These are phyloP conservation scores for Nilaparvata lugens DNA, from an alignment of 1,140 invertebrate genomes.

Conservation along the genomic window DNA sequence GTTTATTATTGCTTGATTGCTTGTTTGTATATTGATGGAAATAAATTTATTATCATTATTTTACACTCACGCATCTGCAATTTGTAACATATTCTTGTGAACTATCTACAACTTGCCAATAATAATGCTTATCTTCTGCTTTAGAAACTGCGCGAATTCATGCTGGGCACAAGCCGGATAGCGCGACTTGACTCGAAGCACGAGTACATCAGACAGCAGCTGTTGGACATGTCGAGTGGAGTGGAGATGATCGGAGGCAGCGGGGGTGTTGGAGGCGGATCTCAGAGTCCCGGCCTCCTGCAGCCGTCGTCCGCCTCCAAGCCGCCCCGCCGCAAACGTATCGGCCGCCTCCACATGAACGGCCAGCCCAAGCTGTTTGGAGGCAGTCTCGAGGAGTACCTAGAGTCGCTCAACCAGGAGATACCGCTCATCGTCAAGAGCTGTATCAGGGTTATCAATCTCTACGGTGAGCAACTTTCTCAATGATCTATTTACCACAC, in stretches of 20 bases:
- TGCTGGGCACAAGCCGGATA: constrained; percentile 81
- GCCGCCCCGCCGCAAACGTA: constrained; percentile 57
- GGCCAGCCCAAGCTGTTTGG: constrained; percentile 85
- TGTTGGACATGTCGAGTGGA: constrained; percentile 37
- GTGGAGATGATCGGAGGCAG: not conserved
- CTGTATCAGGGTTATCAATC: constrained; percentile 86
- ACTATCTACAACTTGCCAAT: too few relatives aligned
- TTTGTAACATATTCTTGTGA: too few relatives aligned
- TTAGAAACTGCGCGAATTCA: constrained; percentile 88
- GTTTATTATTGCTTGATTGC: too few relatives aligned
- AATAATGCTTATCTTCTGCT: constrained; percentile 13
- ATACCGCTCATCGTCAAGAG: constrained; percentile 85
- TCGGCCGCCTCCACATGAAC: constrained; percentile 61
- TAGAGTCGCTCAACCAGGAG: constrained; percentile 76
- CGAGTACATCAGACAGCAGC: constrained; percentile 64
- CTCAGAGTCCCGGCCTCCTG: constrained; percentile 8
- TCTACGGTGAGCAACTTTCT: constrained; percentile 74
- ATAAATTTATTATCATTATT: too few relatives aligned
- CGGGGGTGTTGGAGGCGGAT: not conserved
- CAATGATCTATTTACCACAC: too few relatives aligned
- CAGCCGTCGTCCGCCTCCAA: constrained; percentile 33
- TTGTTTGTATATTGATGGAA: too few relatives aligned
- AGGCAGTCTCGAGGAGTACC: constrained; percentile 83
- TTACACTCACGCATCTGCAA: too few relatives aligned
- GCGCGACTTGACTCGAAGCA: constrained; percentile 82